Evolutionary conservation across 2,113 vertebrate genomes (phyloP).

Genomic region (Pterocles orientalis): DNA sequence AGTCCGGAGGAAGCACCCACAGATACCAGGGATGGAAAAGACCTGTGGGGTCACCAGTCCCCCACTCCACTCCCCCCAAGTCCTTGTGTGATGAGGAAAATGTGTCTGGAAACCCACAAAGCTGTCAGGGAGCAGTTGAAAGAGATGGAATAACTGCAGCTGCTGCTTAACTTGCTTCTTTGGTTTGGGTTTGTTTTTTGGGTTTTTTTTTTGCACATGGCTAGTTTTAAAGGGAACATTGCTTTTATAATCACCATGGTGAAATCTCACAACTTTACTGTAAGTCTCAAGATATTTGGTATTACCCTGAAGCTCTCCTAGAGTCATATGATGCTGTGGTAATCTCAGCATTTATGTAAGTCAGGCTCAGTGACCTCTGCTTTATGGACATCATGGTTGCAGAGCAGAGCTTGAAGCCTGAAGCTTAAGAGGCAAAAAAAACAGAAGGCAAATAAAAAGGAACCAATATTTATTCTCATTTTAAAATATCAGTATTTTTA

Average conservation of each 20-base stretch:
- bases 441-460: conserved; percentile 14
- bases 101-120: neutral
- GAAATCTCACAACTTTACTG: neutral
- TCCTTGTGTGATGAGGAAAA: neutral
- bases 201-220: neutral
- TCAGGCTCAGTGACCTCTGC: neutral
- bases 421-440: neutral
- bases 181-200: neutral
- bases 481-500: conserved; percentile 1
- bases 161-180: neutral
- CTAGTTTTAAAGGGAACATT: neutral
- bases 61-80: neutral
- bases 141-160: neutral
- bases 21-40: neutral
- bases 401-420: neutral
- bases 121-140: neutral
- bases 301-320: neutral
- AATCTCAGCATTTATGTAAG: neutral
- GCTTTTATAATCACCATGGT: neutral
- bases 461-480: neutral
- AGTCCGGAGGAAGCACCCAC: neutral
- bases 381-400: neutral
- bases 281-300: neutral
- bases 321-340: neutral
- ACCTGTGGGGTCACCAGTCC: neutral